Evolutionary conservation across 2,888 invertebrate species (phyloP), one percentile per base, ranked within the genome.

Genomic region (Brachypterus glaber): DNA sequence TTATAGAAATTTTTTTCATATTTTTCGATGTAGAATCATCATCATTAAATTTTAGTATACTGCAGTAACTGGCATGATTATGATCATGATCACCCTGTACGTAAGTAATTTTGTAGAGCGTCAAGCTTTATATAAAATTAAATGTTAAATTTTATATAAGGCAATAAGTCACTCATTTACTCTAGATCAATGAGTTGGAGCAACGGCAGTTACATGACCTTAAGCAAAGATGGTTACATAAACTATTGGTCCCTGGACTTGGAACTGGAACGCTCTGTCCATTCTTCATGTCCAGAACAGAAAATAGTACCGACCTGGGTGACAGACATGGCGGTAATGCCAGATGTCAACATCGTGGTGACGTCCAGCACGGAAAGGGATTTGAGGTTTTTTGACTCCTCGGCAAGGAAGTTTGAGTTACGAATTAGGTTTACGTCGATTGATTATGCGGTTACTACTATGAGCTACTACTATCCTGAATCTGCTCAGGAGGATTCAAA

Each of bases 181-280:
- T n/a, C n/a, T n/a, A 69, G 75, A 43, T 68, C 62, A 9, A 70
- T 68, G 8, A 72, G 71, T 51, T 73, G 75, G 45, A 68, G 72
- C 45, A 73, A 74, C 40, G 87, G 87, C 29, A 72, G 73, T 50
- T 86, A 85, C 62, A 60, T 86, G 44, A 81, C 86, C 0, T 76
- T 76, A 17, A 85, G 85, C 52, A 77, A 76, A 48, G 86, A 87
- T 54, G 88, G 88, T 1, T 67, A 72, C 50, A 72, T 88, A 47
- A 82, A 82, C 59, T 81, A 83, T 63, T 88, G 87, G 87, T 73
- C 79, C 0, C 62, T 80, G 11, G 77, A 81, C 51, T 73, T 85
- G 70, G 70, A 72, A n/a, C 68, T 74, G 34, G 66, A 77, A 47
- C 70, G 79, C 38, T 74, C 73, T 9, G 77, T 76, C 0, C 70